Percentiles rank a stretch among this genome's conserved stretches.
These are phyloP conservation scores for Asbolus verrucosus DNA, from an alignment of 1,140 invertebrate species.

Conservation along the genomic window DNA sequence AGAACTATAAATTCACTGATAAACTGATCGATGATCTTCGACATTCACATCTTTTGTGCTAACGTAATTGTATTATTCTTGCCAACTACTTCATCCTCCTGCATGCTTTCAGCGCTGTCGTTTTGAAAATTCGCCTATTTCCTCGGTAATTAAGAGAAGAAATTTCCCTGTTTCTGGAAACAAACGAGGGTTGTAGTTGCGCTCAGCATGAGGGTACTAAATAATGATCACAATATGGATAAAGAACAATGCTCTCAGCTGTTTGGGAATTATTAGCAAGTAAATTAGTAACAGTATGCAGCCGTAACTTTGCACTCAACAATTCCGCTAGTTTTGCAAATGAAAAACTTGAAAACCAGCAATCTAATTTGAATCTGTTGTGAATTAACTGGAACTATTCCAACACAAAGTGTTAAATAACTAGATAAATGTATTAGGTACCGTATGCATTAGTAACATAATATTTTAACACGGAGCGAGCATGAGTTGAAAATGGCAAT, in stretches of 20 bases:
- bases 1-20: no score
- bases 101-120: no score
- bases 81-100: no score
- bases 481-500: not conserved
- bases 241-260: not conserved
- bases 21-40: no score
- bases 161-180: no score
- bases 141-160: no score
- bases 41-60: no score
- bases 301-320: conserved; percentile 21
- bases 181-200: no score
- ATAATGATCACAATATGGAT: not conserved
- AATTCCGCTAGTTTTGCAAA: conserved; percentile 13
- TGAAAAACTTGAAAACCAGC: conserved; percentile 25
- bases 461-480: conserved; percentile 21
- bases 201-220: not conserved
- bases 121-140: no score
- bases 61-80: no score
- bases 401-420: conserved; percentile 33
- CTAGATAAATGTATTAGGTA: conserved; percentile 32
- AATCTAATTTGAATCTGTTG: conserved; percentile 32
- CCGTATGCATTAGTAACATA: conserved; percentile 34
- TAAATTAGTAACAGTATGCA: conserved; percentile 19
- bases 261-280: not conserved
- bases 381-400: conserved; percentile 7